Conservation (phyloP, 2,888 invertebrate species). For the Spilosoma lubricipeda region DNA sequence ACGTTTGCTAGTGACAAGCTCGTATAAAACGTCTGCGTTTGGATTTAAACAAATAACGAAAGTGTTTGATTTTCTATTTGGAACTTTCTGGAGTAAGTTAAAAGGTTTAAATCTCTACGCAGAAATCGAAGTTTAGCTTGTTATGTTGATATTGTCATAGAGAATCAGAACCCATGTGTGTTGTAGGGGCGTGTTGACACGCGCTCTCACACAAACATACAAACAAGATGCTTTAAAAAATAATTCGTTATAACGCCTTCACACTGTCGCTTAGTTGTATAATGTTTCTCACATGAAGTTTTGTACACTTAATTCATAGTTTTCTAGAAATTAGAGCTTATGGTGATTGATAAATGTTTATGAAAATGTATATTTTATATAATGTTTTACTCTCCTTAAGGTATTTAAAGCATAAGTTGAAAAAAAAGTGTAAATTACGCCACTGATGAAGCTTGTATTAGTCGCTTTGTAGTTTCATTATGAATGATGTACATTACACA, state of each 20-base stretch:
- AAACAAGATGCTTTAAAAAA: slow-evolving; percentile 8
- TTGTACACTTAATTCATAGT: slow-evolving; percentile 16
- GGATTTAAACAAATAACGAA: background rate
- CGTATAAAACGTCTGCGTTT: slow-evolving; percentile 1
- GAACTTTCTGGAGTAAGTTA: background rate
- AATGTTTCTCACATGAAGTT: slow-evolving; percentile 17
- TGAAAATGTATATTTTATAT: slow-evolving; percentile 17
- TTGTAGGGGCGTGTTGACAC: slow-evolving; percentile 3
- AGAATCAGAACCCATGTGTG: slow-evolving; percentile 8
- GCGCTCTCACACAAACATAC: background rate
- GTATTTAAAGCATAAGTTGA: slow-evolving; percentile 2
- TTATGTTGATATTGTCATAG: slow-evolving; percentile 16
- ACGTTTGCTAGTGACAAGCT: slow-evolving; percentile 13
- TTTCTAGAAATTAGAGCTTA: slow-evolving; percentile 17
- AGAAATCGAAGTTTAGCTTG: slow-evolving; percentile 10
- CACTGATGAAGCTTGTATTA: background rate
- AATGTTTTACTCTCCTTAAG: slow-evolving; percentile 2
- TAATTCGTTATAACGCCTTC: slow-evolving; percentile 12
- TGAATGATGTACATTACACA: background rate
- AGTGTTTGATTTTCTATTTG: background rate
- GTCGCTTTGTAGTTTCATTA: background rate
- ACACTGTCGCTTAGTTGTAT: slow-evolving; percentile 21
- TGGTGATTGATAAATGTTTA: slow-evolving; percentile 19
- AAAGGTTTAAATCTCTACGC: slow-evolving; percentile 2
- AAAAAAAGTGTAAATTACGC: background rate